Evolutionary conservation across 2,888 invertebrate species (phyloP).

Genomic region (Chaetogeoica ovagalla): DNA sequence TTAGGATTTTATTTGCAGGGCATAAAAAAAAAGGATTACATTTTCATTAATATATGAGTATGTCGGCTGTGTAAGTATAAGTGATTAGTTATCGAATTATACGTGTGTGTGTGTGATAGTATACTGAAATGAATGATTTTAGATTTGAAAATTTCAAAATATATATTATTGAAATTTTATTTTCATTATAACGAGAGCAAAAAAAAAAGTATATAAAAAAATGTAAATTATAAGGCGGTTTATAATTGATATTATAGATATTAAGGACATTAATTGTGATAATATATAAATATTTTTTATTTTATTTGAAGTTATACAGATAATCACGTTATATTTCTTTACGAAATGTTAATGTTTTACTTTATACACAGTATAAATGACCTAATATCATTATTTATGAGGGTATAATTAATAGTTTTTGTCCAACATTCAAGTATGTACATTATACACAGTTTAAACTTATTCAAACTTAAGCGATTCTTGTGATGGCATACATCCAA

Average conservation of each 20-base stretch:
- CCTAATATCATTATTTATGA: background rate
- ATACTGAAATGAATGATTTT: background rate
- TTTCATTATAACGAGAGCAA: too few relatives aligned
- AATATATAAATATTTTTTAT: background rate
- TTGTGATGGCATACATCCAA: slow-evolving; percentile 19
- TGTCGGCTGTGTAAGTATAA: background rate
- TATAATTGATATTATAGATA: too few relatives aligned
- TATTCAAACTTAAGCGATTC: slow-evolving; percentile 22
- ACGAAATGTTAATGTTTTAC: background rate
- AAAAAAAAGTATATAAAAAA: too few relatives aligned
- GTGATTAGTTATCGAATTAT: background rate
- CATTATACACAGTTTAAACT: background rate
- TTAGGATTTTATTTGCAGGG: background rate
- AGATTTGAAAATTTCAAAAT: background rate
- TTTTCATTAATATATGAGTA: background rate
- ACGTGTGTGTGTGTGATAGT: background rate
- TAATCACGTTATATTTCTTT: background rate
- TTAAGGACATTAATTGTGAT: background rate
- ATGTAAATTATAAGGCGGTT: too few relatives aligned
- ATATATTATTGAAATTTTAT: too few relatives aligned
- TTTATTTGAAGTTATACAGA: background rate
- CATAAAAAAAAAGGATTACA: background rate
- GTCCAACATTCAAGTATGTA: background rate
- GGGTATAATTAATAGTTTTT: slow-evolving; percentile 10
- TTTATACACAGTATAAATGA: background rate